Percentiles rank a stretch among this genome's conserved stretches.
phyloP scores from a whole-genome alignment of 2,888 invertebrate species.

The Lepidocyrtoides sp. region DNA sequence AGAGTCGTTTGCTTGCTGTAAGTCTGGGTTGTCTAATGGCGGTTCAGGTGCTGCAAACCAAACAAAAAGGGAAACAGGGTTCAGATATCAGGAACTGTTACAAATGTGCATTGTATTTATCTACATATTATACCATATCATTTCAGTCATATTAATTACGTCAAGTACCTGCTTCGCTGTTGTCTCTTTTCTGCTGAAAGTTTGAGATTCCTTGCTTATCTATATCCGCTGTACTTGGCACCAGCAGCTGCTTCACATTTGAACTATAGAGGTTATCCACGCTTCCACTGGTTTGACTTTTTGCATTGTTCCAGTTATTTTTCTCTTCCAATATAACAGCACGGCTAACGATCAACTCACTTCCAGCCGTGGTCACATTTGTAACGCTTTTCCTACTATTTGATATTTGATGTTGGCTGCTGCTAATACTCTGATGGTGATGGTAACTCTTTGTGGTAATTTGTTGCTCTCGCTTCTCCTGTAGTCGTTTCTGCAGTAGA shows the following conservation, averaged over 20 bases:
- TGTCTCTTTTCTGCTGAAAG: slow-evolving; percentile 14
- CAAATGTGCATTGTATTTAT: neutral
- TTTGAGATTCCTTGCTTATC: slow-evolving; percentile 68
- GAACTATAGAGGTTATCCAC: slow-evolving; percentile 84
- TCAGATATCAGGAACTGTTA: too few relatives aligned
- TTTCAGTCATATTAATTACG: too few relatives aligned
- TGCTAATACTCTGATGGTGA: slow-evolving; percentile 64
- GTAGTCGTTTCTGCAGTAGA: slow-evolving; percentile 68
- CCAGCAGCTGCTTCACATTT: slow-evolving; percentile 70
- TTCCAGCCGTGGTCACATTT: slow-evolving; percentile 72
- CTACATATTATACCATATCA: too few relatives aligned
- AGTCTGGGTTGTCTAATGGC: slow-evolving; percentile 32
- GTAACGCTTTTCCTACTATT: slow-evolving; percentile 66
- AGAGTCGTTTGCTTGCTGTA: slow-evolving; percentile 61
- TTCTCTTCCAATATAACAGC: slow-evolving; percentile 62
- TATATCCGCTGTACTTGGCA: slow-evolving; percentile 52
- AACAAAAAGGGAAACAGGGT: neutral
- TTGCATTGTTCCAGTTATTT: slow-evolving; percentile 67
- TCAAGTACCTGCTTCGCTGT: slow-evolving; percentile 26
- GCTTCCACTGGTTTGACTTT: slow-evolving; percentile 79
- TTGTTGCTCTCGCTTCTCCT: slow-evolving; percentile 74
- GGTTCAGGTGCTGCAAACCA: slow-evolving; percentile 51
- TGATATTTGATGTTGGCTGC: slow-evolving; percentile 69
- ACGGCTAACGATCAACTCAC: slow-evolving; percentile 63
- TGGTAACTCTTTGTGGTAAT: slow-evolving; percentile 72